Evolutionary conservation across 30 jellyfish, hydroid and myxozoan genomes (phyloP).

Genomic region (Aurelia aurita): DNA sequence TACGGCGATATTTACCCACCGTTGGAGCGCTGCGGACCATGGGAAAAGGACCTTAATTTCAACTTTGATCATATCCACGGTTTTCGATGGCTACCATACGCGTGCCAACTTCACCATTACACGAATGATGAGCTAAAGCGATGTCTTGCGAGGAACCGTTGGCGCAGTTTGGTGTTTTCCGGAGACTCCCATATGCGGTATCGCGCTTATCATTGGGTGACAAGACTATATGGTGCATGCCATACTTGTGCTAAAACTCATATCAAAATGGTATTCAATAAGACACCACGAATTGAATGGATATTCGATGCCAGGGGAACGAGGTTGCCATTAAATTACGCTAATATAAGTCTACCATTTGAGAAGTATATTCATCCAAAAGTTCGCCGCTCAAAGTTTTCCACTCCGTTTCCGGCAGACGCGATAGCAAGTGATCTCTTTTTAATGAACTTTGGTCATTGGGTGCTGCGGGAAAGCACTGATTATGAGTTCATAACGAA

Average conservation of each 20-base stretch:
- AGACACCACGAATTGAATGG: conserved; percentile 96
- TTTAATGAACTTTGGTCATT: conserved; percentile 88
- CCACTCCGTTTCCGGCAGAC: conserved; percentile 88
- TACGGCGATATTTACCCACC: conserved; percentile 74
- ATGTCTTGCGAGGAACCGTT: conserved; percentile 81
- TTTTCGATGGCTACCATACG: conserved; percentile 94
- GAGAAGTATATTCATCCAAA: conserved; percentile 94
- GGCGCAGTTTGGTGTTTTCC: conserved; percentile 89
- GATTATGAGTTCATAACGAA: conserved; percentile 62
- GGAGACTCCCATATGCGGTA: conserved; percentile 98
- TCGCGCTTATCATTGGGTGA: conserved; percentile 98
- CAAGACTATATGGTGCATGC: conserved; percentile 94
- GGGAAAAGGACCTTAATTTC: conserved; percentile 80
- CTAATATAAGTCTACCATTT: conserved; percentile 78
- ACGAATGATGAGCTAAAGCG: conserved; percentile 87
- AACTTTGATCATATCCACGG: conserved; percentile 88
- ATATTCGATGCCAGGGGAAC: conserved; percentile 98
- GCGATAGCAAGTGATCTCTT: conserved; percentile 75
- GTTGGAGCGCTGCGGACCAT: conserved; percentile 95
- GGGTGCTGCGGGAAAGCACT: conserved; percentile 91
- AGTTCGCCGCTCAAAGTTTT: conserved; percentile 93
- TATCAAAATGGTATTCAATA: conserved; percentile 90
- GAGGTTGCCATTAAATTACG: conserved; percentile 81
- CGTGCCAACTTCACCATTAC: conserved; percentile 91
- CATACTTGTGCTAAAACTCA: conserved; percentile 94